Percentiles rank a stretch among this genome's conserved stretches.
Conservation (phyloP, 1,140 invertebrate species). For the Neodiprion pinetum region DNA sequence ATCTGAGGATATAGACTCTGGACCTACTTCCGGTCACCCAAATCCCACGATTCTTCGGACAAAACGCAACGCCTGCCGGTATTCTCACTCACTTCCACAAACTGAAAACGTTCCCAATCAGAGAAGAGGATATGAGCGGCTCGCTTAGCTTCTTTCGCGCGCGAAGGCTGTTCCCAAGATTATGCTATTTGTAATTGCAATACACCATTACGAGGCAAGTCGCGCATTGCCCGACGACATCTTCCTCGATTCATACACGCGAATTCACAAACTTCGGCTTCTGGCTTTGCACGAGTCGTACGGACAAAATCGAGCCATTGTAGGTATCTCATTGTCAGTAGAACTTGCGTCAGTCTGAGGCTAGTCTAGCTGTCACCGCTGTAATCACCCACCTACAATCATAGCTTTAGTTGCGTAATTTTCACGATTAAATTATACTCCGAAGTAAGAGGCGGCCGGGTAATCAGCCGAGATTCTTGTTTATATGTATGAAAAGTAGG, state of each 20-base stretch:
- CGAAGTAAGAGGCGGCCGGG: background rate
- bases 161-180: conserved; percentile 6
- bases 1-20: no score
- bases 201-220: background rate
- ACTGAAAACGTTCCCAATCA: background rate
- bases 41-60: background rate
- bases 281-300: background rate
- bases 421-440: background rate
- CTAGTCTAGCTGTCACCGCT: background rate
- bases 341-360: background rate
- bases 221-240: conserved; percentile 1
- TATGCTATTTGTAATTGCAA: background rate
- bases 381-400: background rate
- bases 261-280: background rate
- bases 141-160: background rate
- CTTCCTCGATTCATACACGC: background rate
- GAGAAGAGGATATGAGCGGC: background rate
- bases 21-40: background rate
- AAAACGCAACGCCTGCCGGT: no score
- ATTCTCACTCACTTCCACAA: background rate
- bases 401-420: background rate
- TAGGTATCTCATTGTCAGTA: background rate
- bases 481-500: background rate
- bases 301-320: background rate
- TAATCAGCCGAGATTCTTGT: background rate